Percentiles rank a stretch among this genome's conserved stretches.
These are phyloP conservation scores for Cantharis rufa DNA, from an alignment of 2,888 invertebrate species.

Conservation along the genomic window DNA sequence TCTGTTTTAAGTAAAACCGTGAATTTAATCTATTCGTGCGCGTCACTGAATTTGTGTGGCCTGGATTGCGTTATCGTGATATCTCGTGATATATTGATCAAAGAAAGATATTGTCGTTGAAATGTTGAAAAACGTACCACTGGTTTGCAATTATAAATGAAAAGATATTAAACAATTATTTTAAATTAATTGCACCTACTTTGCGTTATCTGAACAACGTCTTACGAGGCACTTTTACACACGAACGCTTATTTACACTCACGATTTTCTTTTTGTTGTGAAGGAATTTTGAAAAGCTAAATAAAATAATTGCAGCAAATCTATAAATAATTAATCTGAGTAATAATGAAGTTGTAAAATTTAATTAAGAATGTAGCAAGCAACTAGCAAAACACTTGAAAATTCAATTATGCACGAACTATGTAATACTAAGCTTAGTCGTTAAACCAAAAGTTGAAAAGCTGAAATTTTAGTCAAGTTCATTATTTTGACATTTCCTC, in stretches of 20 bases:
- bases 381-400: not conserved
- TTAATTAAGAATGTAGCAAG: not conserved
- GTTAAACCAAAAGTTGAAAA: conserved; percentile 9
- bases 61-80: too few relatives aligned
- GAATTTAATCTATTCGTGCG: not conserved
- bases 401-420: not conserved
- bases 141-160: not conserved
- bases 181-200: not conserved
- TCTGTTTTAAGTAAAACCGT: not conserved
- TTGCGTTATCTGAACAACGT: not conserved
- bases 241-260: not conserved
- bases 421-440: not conserved
- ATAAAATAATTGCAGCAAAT: not conserved
- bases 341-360: not conserved
- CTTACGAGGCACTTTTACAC: not conserved
- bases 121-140: not conserved
- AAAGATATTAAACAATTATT: not conserved
- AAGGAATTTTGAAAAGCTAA: not conserved
- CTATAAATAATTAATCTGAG: not conserved
- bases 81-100: not conserved
- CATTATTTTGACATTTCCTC: conserved; percentile 18
- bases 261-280: not conserved
- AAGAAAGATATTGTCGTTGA: not conserved
- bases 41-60: not conserved
- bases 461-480: conserved; percentile 16